Evolutionary conservation across 1,140 invertebrate species (phyloP), one percentile per base, ranked within the genome.

Genomic region (Calycopis cecrops): DNA sequence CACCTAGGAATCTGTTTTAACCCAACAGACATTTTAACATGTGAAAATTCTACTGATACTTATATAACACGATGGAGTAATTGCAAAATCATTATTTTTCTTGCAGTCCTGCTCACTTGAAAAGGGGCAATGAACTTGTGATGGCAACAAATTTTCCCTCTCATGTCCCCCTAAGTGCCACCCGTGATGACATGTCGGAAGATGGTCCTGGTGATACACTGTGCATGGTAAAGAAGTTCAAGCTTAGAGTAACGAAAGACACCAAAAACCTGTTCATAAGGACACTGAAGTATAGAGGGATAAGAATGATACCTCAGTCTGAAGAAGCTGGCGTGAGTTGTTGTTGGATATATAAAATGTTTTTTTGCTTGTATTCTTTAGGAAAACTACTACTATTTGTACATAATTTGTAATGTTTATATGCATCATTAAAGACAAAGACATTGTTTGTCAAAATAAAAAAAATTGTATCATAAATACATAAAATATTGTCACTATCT

Each of bases 51-150:
- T n/a, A n/a, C n/a, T n/a, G n/a, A n/a, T n/a, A n/a, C n/a, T n/a
- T n/a, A n/a, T n/a, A 37, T 51, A 37, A 51, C 4, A 9, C 3
- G 34, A 16, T 28, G 21, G 21, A 3, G 21, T 28, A 2, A 28
- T 3, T 2, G 6, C 21, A 2, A 28, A 28, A 44, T 10, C 33
- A 33, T 57, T 18, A 56, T 33, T 12, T 37, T 40, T 56, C 52
- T 79, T 79, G 65, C 64, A 81, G 81, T 52, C 73, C 73, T 10
- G 57, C 71, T 6, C 69, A 76, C 59, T 59, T 84, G 21, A 69
- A 60, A 60, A 76, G 68, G 7, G 79, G 76, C 11, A 61, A 60
- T 16, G 80, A 84, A 54, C 8, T 81, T 37, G 52, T 9, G 14
- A 73, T 80, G 71, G 14, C 59, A 16, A 65, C 62, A 16, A 53